Evolutionary conservation across 2,888 invertebrate genomes (phyloP), one percentile per base, ranked within the genome.

Genomic region (Tiliacea aurago): DNA sequence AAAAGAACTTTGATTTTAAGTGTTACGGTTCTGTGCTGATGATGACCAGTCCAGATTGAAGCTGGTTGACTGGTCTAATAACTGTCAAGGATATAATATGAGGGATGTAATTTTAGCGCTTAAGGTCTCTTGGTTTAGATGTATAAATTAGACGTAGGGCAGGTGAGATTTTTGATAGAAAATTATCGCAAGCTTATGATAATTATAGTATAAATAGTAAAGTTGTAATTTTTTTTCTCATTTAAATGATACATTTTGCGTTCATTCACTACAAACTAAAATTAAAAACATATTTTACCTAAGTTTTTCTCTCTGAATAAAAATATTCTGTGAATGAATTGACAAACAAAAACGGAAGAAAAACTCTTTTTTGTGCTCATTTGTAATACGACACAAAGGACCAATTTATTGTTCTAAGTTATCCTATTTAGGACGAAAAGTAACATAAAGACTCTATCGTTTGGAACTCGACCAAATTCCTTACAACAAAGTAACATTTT

Each of bases 381-480:
- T 75, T 62, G n/a, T 66, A 45, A 78, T 61, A 61, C 43, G 65
- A 56, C 65, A 56, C 69, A 55, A 67, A 67, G 76, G 66, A 66
- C 81, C 76, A 68, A 67, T 78, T 73, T 74, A 61, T 72, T 61
- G 49, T 73, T 78, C 47, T 67, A 15, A 74, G 74, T 56, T 69
- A 61, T 47, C 55, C 37, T 62, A 65, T 80, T 79, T 65, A 62
- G 55, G 49, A 80, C 51, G 47, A 75, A 68, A 80, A 45, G 61
- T 55, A 56, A 61, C 53, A 69, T 64, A 70, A 75, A 68, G 56
- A 56, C 58, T 62, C 33, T 51, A 73, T 55, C 45, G 55, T 68
- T 78, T 78, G 80, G 80, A 74, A 63, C 45, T 61, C 43, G 23
- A 74, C 80, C 64, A 78, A 78, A 80, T 69, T 64, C 47, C 56